Evolutionary conservation across 2,888 invertebrate species (phyloP).

Genomic region (Drosophila prostipennis): DNA sequence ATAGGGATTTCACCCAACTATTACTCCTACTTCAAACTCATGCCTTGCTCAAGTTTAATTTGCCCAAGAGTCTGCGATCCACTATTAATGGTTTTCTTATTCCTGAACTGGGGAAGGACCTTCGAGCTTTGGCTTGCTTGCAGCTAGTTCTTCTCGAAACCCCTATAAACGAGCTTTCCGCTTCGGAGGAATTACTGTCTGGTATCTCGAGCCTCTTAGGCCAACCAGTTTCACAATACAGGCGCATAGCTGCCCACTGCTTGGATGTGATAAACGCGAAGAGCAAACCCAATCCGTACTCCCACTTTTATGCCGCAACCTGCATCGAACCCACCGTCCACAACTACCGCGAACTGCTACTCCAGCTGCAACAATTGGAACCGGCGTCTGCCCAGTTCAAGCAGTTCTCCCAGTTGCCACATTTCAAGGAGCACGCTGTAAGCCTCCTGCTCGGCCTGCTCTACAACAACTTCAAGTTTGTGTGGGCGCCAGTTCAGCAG

Average conservation of each 20-base stretch:
- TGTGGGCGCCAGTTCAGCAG: constrained; percentile 94
- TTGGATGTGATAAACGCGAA: constrained; percentile 87
- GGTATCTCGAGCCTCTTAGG: constrained; percentile 86
- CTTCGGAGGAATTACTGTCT: constrained; percentile 68
- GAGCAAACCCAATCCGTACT: constrained; percentile 85
- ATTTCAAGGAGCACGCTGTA: constrained; percentile 88
- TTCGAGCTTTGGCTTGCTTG: constrained; percentile 77
- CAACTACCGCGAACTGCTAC: constrained; percentile 91
- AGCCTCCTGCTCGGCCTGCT: constrained; percentile 92
- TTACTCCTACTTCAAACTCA: constrained; percentile 62
- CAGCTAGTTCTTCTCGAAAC: constrained; percentile 84
- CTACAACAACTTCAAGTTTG: constrained; percentile 93
- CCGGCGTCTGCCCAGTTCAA: constrained; percentile 87
- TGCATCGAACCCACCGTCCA: constrained; percentile 89
- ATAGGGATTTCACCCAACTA: constrained; percentile 29
- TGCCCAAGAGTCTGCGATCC: constrained; percentile 30
- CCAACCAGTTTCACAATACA: constrained; percentile 89
- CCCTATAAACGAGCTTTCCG: constrained; percentile 70
- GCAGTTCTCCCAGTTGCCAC: constrained; percentile 84
- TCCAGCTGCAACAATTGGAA: constrained; percentile 90
- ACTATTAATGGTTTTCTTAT: constrained; percentile 49
- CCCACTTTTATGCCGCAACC: constrained; percentile 89
- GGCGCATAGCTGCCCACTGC: constrained; percentile 90
- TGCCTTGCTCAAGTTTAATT: constrained; percentile 47
- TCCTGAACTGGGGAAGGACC: constrained; percentile 59